phyloP scores from a whole-genome alignment of 2,797 vertebrate genomes.

The Poeciliopsis presidionis region DNA sequence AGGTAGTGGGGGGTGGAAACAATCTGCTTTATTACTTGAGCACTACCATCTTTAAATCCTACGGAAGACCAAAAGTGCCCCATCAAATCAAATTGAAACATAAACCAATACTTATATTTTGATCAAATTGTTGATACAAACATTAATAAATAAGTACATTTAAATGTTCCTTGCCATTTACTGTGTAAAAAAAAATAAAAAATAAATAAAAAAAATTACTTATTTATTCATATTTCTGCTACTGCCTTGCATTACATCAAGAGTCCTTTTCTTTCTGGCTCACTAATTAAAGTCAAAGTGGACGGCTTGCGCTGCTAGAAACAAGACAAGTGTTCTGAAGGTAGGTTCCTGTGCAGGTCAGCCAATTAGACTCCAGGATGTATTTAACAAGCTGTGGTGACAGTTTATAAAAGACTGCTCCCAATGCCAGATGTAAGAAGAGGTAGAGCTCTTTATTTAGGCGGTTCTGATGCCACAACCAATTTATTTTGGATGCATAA shows the following conservation, averaged over 20 bases:
- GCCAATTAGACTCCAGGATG: background rate
- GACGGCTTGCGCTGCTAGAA: background rate
- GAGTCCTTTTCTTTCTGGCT: background rate
- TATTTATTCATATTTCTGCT: background rate
- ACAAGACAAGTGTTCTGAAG: background rate
- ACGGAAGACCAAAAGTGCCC: background rate
- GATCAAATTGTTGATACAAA: background rate
- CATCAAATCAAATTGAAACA: background rate
- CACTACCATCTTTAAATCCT: background rate
- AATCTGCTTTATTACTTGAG: background rate
- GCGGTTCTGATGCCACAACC: background rate
- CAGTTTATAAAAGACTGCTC: background rate
- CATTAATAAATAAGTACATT: background rate
- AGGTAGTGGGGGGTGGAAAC: background rate
- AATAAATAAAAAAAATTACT: background rate
- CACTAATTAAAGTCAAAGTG: background rate
- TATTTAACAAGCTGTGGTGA: background rate
- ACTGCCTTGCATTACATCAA: background rate
- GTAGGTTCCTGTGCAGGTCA: background rate
- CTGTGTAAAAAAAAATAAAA: background rate
- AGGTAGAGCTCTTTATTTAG: background rate
- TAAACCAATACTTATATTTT: background rate
- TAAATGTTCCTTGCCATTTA: background rate
- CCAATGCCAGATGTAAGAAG: background rate
- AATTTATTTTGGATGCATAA: constrained; percentile 1